A percentile compares a stretch with the other conserved stretches of the same genome.
Conservation (phyloP, 92 coral and sea anemone species). For the Anthopleura xanthogrammica region DNA sequence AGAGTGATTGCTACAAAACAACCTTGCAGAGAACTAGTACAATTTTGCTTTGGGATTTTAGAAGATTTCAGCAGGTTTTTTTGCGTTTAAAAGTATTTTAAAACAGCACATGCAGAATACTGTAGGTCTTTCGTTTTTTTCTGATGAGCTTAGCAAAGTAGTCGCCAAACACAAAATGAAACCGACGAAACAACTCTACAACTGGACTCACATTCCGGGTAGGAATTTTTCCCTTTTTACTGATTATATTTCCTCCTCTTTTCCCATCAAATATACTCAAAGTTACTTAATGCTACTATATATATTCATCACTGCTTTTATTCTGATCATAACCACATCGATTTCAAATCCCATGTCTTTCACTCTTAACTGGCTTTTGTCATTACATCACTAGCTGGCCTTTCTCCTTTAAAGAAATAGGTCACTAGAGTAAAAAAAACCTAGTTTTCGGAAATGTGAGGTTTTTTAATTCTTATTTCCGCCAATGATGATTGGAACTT, state of each 20-base stretch:
- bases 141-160: neutral
- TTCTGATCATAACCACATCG: neutral
- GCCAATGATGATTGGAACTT: neutral
- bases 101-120: neutral
- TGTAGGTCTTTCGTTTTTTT: neutral
- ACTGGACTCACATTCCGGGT: neutral
- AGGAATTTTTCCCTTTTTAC: neutral
- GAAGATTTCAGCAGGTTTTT: neutral
- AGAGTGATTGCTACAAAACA: too few relatives aligned
- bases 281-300: neutral
- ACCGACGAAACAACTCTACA: neutral
- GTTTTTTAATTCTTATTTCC: neutral
- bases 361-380: neutral
- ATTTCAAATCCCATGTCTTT: neutral
- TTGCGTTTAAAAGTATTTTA: neutral
- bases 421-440: neutral
- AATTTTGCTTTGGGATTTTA: neutral
- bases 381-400: neutral
- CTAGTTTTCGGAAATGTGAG: neutral
- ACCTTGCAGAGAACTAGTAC: neutral
- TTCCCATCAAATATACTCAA: neutral
- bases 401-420: neutral
- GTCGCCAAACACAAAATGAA: neutral
- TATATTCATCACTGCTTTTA: too few relatives aligned
- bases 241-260: neutral